These are phyloP conservation scores for Trissoscelio sp. DNA, from an alignment of 2,888 invertebrate species.

Conservation along the genomic window DNA sequence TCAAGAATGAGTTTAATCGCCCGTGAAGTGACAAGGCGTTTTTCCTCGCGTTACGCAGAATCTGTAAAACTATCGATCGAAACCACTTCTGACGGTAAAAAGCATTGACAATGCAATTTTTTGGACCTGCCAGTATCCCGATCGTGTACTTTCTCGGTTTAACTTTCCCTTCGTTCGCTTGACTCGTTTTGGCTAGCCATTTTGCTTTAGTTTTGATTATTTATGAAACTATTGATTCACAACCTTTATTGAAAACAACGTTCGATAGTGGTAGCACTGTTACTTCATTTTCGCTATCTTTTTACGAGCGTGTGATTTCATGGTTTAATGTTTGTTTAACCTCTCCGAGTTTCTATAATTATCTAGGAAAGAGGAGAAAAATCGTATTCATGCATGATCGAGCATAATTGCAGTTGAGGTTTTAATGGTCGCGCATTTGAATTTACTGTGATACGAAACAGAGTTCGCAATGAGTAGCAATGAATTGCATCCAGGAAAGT, in stretches of 20 bases:
- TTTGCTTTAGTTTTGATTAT: background rate
- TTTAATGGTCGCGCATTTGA: conserved; percentile 25
- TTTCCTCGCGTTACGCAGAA: conserved; percentile 52
- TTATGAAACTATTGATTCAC: no score
- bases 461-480: conserved; percentile 45
- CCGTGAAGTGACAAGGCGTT: conserved; percentile 57
- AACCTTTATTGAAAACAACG: no score
- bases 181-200: background rate
- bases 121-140: conserved; percentile 56
- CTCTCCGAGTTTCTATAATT: conserved; percentile 36
- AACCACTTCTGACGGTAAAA: conserved; percentile 50
- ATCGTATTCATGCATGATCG: conserved; percentile 49
- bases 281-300: background rate
- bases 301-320: background rate
- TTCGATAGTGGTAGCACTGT: background rate
- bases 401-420: conserved; percentile 30
- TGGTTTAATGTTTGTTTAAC: conserved; percentile 29
- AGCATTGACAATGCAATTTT: conserved; percentile 64
- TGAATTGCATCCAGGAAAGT: conserved; percentile 39
- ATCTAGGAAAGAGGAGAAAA: conserved; percentile 15
- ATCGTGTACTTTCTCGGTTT: conserved; percentile 55
- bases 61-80: conserved; percentile 58
- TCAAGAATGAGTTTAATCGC: conserved; percentile 45
- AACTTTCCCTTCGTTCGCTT: conserved; percentile 56
- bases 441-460: conserved; percentile 17